phyloP scores from a whole-genome alignment of 2,113 vertebrate genomes.

The Pangasianodon hypophthalmus region DNA sequence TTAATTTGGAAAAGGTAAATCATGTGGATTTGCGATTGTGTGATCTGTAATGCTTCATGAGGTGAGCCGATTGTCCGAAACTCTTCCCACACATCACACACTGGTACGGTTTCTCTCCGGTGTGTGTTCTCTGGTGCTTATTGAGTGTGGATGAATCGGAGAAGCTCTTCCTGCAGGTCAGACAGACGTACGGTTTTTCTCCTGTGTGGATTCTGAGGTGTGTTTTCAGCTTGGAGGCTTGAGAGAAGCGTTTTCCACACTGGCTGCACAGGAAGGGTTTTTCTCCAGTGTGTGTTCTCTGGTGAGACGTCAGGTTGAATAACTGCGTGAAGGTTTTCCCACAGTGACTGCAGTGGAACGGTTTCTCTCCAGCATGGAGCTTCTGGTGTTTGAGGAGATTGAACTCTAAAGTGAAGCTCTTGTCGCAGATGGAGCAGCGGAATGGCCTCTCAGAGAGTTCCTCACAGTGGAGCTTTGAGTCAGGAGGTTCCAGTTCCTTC shows the following conservation, averaged over 20 bases:
- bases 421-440: slow-evolving; percentile 2
- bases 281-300: neutral
- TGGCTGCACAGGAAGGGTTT: slow-evolving; percentile 9
- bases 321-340: neutral
- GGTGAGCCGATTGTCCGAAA: slow-evolving; percentile 1
- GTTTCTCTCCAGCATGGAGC: slow-evolving; percentile 9
- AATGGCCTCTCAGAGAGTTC: neutral
- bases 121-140: slow-evolving; percentile 9
- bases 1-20: no score
- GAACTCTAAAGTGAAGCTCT: neutral
- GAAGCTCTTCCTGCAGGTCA: neutral
- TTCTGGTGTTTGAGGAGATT: neutral
- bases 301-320: neutral
- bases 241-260: neutral
- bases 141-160: neutral
- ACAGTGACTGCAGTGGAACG: neutral
- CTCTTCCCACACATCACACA: neutral
- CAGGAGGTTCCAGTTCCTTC: accelerated
- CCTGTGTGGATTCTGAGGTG: slow-evolving; percentile 1
- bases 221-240: neutral
- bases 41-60: neutral
- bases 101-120: neutral
- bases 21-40: neutral
- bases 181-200: neutral
- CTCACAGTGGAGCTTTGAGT: neutral